Evolutionary conservation across 2,113 vertebrate species (phyloP).

Genomic region (Tamias sibiricus): DNA sequence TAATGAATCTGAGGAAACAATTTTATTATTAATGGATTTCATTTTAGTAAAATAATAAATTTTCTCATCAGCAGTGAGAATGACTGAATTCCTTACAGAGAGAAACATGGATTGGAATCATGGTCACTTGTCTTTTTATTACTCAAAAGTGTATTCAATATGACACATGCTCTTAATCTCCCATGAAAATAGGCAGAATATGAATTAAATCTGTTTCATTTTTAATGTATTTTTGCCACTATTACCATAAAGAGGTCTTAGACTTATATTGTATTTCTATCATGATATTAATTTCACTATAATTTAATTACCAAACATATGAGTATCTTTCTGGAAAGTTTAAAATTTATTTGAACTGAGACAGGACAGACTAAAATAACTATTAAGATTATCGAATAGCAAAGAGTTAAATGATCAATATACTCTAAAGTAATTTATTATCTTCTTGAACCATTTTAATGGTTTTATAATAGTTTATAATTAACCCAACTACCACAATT

Average conservation of each 20-base stretch:
- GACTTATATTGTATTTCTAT: background rate
- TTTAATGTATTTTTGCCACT: background rate
- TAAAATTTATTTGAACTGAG: constrained; percentile 44
- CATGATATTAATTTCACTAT: background rate
- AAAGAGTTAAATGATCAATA: constrained; percentile 16
- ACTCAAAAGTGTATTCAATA: background rate
- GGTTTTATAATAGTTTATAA: constrained; percentile 33
- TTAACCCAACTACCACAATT: background rate
- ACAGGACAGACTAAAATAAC: background rate
- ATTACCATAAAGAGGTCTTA: background rate
- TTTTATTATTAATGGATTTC: constrained; percentile 14
- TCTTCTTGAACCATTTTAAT: background rate
- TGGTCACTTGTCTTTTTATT: background rate
- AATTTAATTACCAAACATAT: constrained; percentile 11
- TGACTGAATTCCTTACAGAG: background rate
- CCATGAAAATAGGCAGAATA: background rate
- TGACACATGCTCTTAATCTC: background rate
- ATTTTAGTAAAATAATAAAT: constrained; percentile 38
- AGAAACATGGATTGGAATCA: background rate
- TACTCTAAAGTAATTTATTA: background rate
- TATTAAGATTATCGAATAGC: background rate
- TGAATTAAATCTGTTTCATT: constrained; percentile 21
- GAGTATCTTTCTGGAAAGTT: background rate
- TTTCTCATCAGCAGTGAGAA: constrained; percentile 9
- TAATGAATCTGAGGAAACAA: background rate